These are phyloP conservation scores for Oreonectes daqikongensis DNA, from an alignment of 2,797 vertebrate species.

Conservation along the genomic window DNA sequence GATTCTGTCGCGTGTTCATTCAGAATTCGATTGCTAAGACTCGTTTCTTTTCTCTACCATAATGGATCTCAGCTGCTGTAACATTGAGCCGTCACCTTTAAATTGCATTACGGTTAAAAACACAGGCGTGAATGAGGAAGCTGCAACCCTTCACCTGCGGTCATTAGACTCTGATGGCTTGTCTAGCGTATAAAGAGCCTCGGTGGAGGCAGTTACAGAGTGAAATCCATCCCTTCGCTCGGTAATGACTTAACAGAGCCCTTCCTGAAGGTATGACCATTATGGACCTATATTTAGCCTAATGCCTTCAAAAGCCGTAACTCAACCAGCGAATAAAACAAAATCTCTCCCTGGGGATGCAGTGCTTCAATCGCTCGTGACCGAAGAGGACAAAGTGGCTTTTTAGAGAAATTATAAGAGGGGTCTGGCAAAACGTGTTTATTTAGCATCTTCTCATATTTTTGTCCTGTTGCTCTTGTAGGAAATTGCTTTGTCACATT, in stretches of 20 bases:
- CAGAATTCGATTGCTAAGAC: constrained; percentile 43
- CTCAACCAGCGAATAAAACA: constrained; percentile 51
- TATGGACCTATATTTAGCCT: constrained; percentile 55
- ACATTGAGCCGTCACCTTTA: constrained; percentile 36
- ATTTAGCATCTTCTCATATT: not conserved
- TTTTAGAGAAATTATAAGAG: constrained; percentile 30
- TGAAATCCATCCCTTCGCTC: constrained; percentile 48
- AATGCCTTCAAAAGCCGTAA: constrained; percentile 49
- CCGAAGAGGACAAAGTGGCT: constrained; percentile 24
- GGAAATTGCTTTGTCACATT: constrained; percentile 43
- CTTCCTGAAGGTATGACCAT: constrained; percentile 54
- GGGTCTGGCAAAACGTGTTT: constrained; percentile 20
- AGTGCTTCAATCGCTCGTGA: constrained; percentile 39
- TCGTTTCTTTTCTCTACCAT: constrained; percentile 21
- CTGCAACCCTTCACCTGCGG: constrained; percentile 26
- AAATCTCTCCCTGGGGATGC: constrained; percentile 28
- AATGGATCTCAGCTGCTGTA: constrained; percentile 33
- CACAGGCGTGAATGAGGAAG: constrained; percentile 33
- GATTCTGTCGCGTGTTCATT: constrained; percentile 54
- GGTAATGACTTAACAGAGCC: constrained; percentile 49
- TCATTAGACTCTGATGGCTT: constrained; percentile 46
- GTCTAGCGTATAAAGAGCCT: constrained; percentile 41
- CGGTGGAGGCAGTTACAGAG: constrained; percentile 34
- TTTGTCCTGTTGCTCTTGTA: constrained; percentile 2
- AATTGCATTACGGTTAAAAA: constrained; percentile 47